Conservation (phyloP, 2,113 vertebrate species). For the Apteryx mantelli region DNA sequence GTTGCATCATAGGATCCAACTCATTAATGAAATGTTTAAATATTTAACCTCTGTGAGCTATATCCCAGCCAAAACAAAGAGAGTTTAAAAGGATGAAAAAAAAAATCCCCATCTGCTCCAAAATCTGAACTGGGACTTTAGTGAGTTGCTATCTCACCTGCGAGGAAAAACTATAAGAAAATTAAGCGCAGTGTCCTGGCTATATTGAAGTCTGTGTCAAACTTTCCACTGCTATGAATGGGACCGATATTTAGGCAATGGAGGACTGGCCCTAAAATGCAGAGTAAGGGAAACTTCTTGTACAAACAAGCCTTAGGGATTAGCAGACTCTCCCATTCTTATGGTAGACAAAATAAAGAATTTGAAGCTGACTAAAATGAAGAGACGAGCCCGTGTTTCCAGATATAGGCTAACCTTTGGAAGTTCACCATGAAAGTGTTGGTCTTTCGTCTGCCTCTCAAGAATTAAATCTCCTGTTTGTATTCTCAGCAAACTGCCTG, state of each 20-base stretch:
- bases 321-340: background rate
- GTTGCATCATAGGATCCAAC: background rate
- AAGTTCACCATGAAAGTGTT: background rate
- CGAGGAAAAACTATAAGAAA: background rate
- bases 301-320: background rate
- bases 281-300: background rate
- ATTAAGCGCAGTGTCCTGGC: background rate
- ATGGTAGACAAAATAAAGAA: background rate
- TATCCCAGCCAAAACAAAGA: background rate
- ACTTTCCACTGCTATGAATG: background rate
- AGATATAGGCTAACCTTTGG: background rate
- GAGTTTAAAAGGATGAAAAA: background rate
- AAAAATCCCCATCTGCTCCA: background rate
- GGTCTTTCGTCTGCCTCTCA: background rate
- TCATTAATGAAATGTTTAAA: constrained; percentile 22
- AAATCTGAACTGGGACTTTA: background rate
- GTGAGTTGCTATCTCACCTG: background rate
- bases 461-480: too few relatives aligned
- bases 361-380: background rate
- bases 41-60: constrained; percentile 15
- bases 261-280: background rate
- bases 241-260: background rate
- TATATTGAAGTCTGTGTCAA: background rate
- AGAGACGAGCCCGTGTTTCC: background rate
- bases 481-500: too few relatives aligned